phyloP scores from a whole-genome alignment of 2,888 invertebrate genomes.

The Agriotes lineatus region DNA sequence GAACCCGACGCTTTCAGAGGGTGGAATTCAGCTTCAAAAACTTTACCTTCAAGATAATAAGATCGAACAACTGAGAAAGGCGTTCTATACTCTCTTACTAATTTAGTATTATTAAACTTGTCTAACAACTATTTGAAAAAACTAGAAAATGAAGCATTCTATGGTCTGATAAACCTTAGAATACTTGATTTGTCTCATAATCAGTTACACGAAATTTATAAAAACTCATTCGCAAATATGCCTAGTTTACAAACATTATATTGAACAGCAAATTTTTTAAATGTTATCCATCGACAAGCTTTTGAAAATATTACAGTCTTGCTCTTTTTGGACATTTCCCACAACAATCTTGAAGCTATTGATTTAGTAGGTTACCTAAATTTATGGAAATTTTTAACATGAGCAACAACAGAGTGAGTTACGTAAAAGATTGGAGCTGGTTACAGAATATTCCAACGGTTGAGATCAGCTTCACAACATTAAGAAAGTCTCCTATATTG shows the following conservation, averaged over 20 bases:
- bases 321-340: conserved; percentile 23
- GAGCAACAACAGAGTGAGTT: conserved; percentile 13
- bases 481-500: too few relatives aligned
- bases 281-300: background rate
- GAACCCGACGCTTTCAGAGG: conserved; percentile 1
- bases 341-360: conserved; percentile 16
- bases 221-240: conserved; percentile 3
- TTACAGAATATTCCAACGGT: conserved; percentile 8
- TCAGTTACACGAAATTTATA: conserved; percentile 6
- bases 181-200: conserved; percentile 24
- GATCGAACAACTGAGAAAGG: background rate
- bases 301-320: conserved; percentile 12
- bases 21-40: background rate
- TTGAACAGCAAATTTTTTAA: conserved; percentile 18
- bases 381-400: conserved; percentile 17
- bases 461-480: too few relatives aligned
- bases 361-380: conserved; percentile 16
- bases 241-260: conserved; percentile 7
- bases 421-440: background rate
- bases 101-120: conserved; percentile 25
- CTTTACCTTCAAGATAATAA: conserved; percentile 17
- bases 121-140: conserved; percentile 15
- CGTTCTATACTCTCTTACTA: background rate
- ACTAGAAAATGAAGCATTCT: conserved; percentile 1
- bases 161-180: background rate